phyloP scores from a whole-genome alignment of 2,888 invertebrate species.

The Tipula vernalis region DNA sequence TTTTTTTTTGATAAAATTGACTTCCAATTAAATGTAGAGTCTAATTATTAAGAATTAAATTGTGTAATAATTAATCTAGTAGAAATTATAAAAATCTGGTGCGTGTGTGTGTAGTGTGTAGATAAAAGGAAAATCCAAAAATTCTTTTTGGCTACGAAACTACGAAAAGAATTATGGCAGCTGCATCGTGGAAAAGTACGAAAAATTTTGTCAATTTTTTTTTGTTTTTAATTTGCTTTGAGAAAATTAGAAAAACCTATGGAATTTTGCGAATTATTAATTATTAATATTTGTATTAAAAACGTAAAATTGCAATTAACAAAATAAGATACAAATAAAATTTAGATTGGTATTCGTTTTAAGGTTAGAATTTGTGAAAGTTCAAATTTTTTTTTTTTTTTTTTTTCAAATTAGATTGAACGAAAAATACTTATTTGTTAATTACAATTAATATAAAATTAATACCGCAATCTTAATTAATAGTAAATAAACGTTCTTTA shows the following conservation, averaged over 20 bases:
- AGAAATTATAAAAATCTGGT: neutral
- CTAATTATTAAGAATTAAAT: neutral
- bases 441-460: neutral
- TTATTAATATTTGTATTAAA: neutral
- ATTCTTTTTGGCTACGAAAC: neutral
- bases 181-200: conserved; percentile 10
- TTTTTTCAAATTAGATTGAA: neutral
- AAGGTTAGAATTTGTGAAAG: conserved; percentile 17
- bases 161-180: conserved; percentile 10
- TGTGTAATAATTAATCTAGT: neutral
- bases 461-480: conserved; percentile 16
- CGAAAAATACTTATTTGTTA: neutral
- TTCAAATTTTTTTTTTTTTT: conserved; percentile 11
- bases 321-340: neutral
- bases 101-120: neutral
- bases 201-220: neutral
- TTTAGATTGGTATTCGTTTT: neutral
- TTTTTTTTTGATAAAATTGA: neutral
- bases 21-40: neutral
- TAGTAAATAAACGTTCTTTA: neutral
- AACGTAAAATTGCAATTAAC: neutral
- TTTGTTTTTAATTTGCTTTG: neutral
- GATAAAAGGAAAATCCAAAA: neutral
- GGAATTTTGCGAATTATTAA: neutral
- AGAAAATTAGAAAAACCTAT: neutral